Conservation (phyloP, 2,797 vertebrate genomes). For the Euthynnus affinis region DNA sequence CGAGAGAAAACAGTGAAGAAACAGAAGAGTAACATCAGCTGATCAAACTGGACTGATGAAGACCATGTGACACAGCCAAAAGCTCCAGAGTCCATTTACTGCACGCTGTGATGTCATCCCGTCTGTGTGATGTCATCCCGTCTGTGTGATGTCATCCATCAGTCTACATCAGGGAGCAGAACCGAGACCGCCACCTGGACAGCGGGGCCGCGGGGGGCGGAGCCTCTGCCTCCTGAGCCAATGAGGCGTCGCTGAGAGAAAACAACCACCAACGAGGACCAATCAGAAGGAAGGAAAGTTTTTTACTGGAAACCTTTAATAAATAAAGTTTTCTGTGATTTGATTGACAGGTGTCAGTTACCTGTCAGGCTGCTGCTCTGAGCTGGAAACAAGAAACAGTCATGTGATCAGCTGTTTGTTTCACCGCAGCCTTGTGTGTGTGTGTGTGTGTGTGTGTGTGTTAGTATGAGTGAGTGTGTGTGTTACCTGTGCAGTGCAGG, state of each 20-base stretch:
- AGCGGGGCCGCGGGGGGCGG: constrained; percentile 32
- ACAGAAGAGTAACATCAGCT: too few species aligned
- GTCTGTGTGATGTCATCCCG: too few species aligned
- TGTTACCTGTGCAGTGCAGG: too few species aligned
- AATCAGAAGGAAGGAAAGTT: not conserved
- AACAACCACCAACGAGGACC: not conserved
- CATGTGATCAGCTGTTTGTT: too few species aligned
- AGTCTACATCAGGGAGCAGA: constrained; percentile 80
- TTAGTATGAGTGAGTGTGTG: too few species aligned
- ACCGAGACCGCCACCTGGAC: constrained; percentile 67
- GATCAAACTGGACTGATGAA: too few species aligned
- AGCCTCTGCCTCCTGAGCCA: constrained; percentile 45
- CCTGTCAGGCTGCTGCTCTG: constrained; percentile 51
- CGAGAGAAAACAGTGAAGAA: too few species aligned
- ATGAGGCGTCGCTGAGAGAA: constrained; percentile 61
- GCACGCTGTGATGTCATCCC: too few species aligned
- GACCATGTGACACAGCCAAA: not conserved
- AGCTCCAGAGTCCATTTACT: not conserved
- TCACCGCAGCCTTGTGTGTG: too few species aligned
- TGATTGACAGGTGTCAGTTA: constrained; percentile 31
- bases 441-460: too few species aligned
- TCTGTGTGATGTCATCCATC: too few species aligned
- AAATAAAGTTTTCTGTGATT: not conserved
- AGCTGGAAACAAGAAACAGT: too few species aligned
- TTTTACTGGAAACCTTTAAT: not conserved